These are phyloP conservation scores for Paelopatides confundens DNA, from an alignment of 53 echinoderm and acorn worm species.

Conservation along the genomic window DNA sequence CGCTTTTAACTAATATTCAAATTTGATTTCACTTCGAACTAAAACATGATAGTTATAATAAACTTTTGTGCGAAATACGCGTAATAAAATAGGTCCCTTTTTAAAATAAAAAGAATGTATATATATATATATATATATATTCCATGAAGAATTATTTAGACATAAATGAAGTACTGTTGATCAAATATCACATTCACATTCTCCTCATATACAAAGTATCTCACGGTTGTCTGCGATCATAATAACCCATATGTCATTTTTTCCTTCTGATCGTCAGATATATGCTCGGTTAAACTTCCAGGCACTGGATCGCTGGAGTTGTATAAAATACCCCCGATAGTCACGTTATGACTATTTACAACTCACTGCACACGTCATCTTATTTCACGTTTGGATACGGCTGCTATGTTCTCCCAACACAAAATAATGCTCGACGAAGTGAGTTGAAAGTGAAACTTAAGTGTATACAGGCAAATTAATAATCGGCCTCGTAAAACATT, in stretches of 20 bases:
- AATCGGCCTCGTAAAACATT: conserved; percentile 35
- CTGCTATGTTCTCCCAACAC: not conserved
- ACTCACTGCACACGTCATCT: conserved; percentile 12
- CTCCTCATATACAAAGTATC: not conserved
- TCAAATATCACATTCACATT: conserved; percentile 16
- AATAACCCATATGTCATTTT: conserved; percentile 27
- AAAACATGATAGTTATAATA: too few relatives aligned
- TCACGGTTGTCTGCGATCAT: conserved; percentile 26
- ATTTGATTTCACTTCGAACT: not conserved
- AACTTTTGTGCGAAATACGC: not conserved
- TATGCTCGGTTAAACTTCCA: conserved; percentile 2
- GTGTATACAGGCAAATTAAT: conserved; percentile 32
- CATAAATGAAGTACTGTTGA: not conserved
- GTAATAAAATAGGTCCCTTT: not conserved
- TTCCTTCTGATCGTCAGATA: not conserved
- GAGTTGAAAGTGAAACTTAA: not conserved
- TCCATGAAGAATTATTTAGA: not conserved
- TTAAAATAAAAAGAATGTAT: not conserved
- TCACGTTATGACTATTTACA: not conserved
- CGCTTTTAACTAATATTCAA: conserved; percentile 26
- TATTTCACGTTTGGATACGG: not conserved
- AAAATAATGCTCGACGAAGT: conserved; percentile 5
- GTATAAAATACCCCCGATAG: not conserved
- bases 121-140: not conserved
- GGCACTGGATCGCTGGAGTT: not conserved